Conservation (phyloP, 2,888 invertebrate species). For the Cheilosia urbana region DNA sequence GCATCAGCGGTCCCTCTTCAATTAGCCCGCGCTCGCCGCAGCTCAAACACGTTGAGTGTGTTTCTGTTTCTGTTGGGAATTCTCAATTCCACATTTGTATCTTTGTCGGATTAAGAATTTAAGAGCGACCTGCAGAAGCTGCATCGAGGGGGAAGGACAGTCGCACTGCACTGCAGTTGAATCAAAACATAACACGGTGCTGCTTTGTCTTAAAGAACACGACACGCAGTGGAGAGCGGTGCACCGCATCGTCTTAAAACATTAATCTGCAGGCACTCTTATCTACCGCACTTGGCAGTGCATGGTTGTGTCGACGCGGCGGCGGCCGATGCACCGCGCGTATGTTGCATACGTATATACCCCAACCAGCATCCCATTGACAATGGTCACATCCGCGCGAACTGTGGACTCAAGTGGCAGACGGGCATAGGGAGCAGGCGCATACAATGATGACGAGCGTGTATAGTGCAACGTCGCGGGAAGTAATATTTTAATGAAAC, state of each 20-base stretch:
- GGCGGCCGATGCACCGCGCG: constrained; percentile 15
- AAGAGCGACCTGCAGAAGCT: constrained; percentile 32
- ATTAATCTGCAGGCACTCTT: constrained; percentile 65
- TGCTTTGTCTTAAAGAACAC: constrained; percentile 50
- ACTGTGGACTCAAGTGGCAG: constrained; percentile 18
- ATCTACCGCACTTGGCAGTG: constrained; percentile 27
- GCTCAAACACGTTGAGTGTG: constrained; percentile 1
- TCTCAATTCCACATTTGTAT: constrained; percentile 39
- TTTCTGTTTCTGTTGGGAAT: constrained; percentile 15
- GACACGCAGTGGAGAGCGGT: constrained; percentile 17
- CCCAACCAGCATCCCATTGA: constrained; percentile 60
- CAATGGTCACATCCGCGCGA: constrained; percentile 57
- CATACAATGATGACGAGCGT: constrained; percentile 11
- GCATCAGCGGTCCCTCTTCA: constrained; percentile 33
- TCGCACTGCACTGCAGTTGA: not conserved
- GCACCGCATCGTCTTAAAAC: constrained; percentile 43
- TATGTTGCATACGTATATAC: not conserved
- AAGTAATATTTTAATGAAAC: constrained; percentile 75
- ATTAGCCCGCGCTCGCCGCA: constrained; percentile 34
- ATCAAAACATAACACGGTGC: constrained; percentile 45
- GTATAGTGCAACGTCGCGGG: constrained; percentile 41
- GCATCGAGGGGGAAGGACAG: not conserved
- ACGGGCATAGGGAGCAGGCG: not conserved
- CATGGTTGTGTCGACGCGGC: constrained; percentile 3
- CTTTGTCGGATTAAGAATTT: constrained; percentile 49